These are phyloP conservation scores for Pedionomus torquatus DNA, from an alignment of 2,113 vertebrate genomes.

Conservation along the genomic window DNA sequence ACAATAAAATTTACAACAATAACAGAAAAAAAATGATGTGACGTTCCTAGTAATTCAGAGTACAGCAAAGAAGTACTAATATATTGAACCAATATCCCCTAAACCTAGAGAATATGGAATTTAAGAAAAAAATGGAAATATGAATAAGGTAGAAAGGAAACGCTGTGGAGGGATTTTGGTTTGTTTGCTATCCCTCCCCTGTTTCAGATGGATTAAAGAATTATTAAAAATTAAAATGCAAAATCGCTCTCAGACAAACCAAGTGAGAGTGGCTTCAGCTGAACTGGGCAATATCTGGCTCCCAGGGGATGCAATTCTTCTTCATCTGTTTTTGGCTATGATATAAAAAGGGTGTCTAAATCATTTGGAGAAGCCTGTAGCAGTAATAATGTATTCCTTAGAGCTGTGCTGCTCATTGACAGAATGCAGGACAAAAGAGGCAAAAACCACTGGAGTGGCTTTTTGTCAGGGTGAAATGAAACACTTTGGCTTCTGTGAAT, in stretches of 20 bases:
- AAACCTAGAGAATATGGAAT: background rate
- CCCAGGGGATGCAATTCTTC: background rate
- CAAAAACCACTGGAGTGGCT: slow-evolving; percentile 3
- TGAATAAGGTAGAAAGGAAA: background rate
- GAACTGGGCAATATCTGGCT: slow-evolving; percentile 11
- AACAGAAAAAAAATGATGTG: background rate
- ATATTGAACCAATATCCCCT: background rate
- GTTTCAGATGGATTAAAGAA: slow-evolving; percentile 41
- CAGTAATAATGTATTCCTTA: slow-evolving; percentile 13
- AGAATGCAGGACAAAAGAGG: background rate
- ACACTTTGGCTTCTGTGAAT: slow-evolving; percentile 18
- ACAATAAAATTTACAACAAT: background rate
- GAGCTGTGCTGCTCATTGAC: background rate
- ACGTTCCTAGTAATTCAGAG: background rate
- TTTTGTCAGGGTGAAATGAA: background rate
- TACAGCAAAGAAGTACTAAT: background rate
- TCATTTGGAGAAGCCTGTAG: slow-evolving; percentile 17
- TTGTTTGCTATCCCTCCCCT: slow-evolving; percentile 7
- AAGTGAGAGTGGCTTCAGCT: slow-evolving; percentile 14
- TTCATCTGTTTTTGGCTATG: background rate
- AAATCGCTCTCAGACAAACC: slow-evolving; percentile 26
- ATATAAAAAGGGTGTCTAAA: slow-evolving; percentile 16
- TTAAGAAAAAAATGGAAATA: background rate
- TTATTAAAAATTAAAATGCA: slow-evolving; percentile 63
- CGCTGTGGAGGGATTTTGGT: background rate